Evolutionary conservation across 2,113 vertebrate genomes (phyloP), one percentile per base, ranked within the genome.

Genomic region (Megalops atlanticus): DNA sequence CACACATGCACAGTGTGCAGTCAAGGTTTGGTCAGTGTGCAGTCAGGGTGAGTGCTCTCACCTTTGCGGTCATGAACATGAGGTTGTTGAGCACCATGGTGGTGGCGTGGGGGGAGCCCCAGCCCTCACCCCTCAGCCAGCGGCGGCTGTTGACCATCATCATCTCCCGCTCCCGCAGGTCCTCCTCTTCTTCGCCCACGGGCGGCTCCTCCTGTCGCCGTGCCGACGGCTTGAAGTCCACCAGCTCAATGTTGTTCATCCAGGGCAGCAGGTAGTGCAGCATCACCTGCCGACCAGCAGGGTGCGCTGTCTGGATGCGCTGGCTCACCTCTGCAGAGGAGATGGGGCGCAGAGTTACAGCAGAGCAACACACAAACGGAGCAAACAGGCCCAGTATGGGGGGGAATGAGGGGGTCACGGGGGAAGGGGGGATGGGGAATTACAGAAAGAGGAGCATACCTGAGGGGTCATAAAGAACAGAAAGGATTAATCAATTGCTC

Each of bases 41-140:
- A 49, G 52, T n/a, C n/a, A n/a, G 36, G 52, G 58, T n/a, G 12
- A 24, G 6, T 0, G 21, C 14, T 43, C 80, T 90, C 92, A 99
- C 98, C 96, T 99, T 99, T 24, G 98, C 98, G 0, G 98, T 99
- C 95, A 99, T 99, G 87, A 99, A 99, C 97, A 99, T 97, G 58
- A 99, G 96, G 84, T 99, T 99, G 92, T 99, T 99, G 82, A 99
- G 91, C 91, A 99, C 96, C 97, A 99, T 98, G 64, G 97, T 94
- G 27, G 98, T 99, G 77, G 98, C 98, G 54, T 97, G 96, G 0
- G 97, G 97, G 1, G 98, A 99, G 2, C 98, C 98, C 98, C 98
- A 99, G 83, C 98, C 98, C 86, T 99, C 97, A 82, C 98, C 98
- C 81, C 94, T 92, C 0, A 99, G 91, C 98, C 98, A 99, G 73